Percentiles rank a stretch among this genome's conserved stretches.
Conservation (phyloP, 2,113 vertebrate genomes). For the Cephalopholis sonnerati region DNA sequence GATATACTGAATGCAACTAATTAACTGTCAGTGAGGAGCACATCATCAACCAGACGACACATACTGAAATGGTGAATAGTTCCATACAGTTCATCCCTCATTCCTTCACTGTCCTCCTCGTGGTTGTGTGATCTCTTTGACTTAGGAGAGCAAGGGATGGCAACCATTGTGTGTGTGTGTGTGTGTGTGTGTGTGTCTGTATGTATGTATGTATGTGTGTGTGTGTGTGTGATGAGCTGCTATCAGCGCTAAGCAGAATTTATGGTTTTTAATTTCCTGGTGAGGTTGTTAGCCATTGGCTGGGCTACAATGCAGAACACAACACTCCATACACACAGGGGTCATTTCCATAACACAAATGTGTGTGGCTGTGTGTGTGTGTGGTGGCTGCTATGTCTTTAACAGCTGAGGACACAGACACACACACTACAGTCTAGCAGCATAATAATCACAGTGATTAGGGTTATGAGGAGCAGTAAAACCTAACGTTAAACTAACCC, state of each 20-base stretch:
- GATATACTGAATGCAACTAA: neutral
- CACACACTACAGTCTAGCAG: conserved; percentile 50
- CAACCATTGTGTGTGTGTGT: conserved; percentile 20
- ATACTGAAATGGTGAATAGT: neutral
- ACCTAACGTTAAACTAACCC: conserved; percentile 71
- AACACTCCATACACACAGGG: conserved; percentile 90
- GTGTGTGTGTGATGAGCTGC: conserved; percentile 67
- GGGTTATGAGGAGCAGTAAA: conserved; percentile 79
- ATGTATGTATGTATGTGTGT: conserved; percentile 19
- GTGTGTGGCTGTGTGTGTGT: conserved; percentile 7
- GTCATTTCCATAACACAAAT: conserved; percentile 89
- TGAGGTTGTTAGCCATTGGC: conserved; percentile 91
- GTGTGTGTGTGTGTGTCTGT: conserved; percentile 15
- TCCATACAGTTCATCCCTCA: neutral
- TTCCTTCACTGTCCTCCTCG: conserved; percentile 48
- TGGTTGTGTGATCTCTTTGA: conserved; percentile 72
- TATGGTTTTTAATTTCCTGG: conserved; percentile 99
- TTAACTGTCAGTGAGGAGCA: too few relatives aligned
- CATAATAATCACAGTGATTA: conserved; percentile 82
- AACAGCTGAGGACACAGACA: conserved; percentile 73
- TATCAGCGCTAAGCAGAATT: conserved; percentile 95
- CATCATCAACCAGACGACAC: neutral
- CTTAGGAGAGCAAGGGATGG: conserved; percentile 71
- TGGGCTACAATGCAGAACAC: conserved; percentile 95
- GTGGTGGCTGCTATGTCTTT: conserved; percentile 78